Conservation (phyloP, 2,113 vertebrate species). For the Nycticebus coucang region DNA sequence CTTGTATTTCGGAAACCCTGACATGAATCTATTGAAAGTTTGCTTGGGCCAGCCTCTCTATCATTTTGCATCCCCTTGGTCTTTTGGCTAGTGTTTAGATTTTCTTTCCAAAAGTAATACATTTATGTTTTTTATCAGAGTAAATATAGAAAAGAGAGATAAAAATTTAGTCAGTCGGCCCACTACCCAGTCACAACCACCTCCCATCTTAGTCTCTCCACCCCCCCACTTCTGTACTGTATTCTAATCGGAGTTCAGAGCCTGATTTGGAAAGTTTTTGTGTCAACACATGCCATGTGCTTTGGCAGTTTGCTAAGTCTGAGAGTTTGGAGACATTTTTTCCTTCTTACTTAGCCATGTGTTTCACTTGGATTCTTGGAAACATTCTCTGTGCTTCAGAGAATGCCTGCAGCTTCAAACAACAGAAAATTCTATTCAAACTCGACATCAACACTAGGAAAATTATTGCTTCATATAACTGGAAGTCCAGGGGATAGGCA, state of each 20-base stretch:
- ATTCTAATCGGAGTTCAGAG: slow-evolving; percentile 57
- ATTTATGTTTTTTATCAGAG: slow-evolving; percentile 21
- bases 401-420: slow-evolving; percentile 42
- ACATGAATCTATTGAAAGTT: background rate
- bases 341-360: slow-evolving; percentile 74
- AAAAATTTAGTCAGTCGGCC: background rate
- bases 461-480: background rate
- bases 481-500: background rate
- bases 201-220: background rate
- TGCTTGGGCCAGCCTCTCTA: background rate
- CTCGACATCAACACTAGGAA: slow-evolving; percentile 12
- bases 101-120: slow-evolving; percentile 38
- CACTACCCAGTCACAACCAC: background rate
- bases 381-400: slow-evolving; percentile 32
- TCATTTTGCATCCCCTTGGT: slow-evolving; percentile 10
- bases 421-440: slow-evolving; percentile 29
- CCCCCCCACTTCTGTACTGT: background rate
- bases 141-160: slow-evolving; percentile 24
- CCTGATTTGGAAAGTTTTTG: slow-evolving; percentile 74
- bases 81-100: slow-evolving; percentile 16
- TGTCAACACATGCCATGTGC: slow-evolving; percentile 76
- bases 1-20: slow-evolving; percentile 50
- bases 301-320: slow-evolving; percentile 72
- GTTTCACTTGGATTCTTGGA: slow-evolving; percentile 75
- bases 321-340: slow-evolving; percentile 75